These are phyloP conservation scores for Anadara kagoshimensis DNA, from an alignment of 1,140 invertebrate genomes.

Conservation along the genomic window DNA sequence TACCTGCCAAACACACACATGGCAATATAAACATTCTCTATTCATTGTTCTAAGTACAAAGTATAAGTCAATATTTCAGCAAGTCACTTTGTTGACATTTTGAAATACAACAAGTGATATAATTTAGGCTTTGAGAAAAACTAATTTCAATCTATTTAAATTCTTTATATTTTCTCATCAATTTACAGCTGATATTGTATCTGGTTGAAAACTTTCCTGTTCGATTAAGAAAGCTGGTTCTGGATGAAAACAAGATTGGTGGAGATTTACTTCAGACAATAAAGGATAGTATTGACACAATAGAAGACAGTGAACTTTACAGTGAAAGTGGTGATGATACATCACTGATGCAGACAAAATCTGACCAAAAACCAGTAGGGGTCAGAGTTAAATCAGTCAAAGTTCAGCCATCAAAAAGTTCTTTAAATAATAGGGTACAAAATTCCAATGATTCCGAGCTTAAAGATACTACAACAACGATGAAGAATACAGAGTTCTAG, in stretches of 20 bases:
- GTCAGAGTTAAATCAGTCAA: constrained; percentile 5
- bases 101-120: too few relatives aligned
- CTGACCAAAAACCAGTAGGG: constrained; percentile 3
- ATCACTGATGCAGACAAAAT: neutral
- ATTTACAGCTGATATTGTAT: constrained; percentile 48
- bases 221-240: constrained; percentile 41
- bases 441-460: constrained; percentile 10
- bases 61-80: too few relatives aligned
- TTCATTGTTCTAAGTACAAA: too few relatives aligned
- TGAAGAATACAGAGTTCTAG: constrained; percentile 30
- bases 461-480: constrained; percentile 27
- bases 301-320: constrained; percentile 15
- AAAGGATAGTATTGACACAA: constrained; percentile 38
- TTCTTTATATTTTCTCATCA: too few relatives aligned
- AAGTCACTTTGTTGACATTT: too few relatives aligned
- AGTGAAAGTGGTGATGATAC: neutral
- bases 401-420: neutral
- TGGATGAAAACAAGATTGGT: constrained; percentile 52
- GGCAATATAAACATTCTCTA: too few relatives aligned
- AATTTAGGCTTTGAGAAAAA: too few relatives aligned
- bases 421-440: too few relatives aligned
- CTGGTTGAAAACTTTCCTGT: constrained; percentile 56
- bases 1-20: too few relatives aligned
- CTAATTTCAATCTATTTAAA: too few relatives aligned
- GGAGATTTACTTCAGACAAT: constrained; percentile 45